phyloP scores from a whole-genome alignment of 2,113 vertebrate genomes.

The Lethenteron reissneri region DNA sequence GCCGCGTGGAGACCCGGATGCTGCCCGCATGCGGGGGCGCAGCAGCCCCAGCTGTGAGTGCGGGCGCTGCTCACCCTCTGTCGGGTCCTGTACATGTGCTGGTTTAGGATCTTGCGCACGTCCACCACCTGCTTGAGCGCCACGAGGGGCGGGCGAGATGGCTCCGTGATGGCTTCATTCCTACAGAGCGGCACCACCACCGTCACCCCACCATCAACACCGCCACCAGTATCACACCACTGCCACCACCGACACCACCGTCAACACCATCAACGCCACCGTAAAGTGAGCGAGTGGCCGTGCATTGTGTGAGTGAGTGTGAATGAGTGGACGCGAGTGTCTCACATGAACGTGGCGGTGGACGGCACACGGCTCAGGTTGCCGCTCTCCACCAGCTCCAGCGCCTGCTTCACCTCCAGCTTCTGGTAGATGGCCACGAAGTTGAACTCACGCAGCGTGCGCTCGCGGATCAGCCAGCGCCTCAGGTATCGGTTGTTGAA shows the following conservation, averaged over 20 bases:
- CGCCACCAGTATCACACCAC: background rate
- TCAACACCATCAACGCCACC: background rate
- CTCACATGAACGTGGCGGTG: constrained; percentile 17
- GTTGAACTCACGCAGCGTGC: constrained; percentile 32
- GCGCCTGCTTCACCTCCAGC: constrained; percentile 34
- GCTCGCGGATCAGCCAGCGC: constrained; percentile 37
- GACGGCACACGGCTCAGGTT: constrained; percentile 14
- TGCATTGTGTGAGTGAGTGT: background rate
- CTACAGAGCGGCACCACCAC: background rate
- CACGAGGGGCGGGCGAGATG: too few species aligned
- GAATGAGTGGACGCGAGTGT: background rate
- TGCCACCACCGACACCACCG: background rate
- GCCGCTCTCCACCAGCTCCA: constrained; percentile 24
- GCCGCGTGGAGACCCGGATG: too few species aligned
- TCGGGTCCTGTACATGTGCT: too few species aligned
- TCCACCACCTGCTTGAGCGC: too few species aligned
- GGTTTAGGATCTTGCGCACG: too few species aligned
- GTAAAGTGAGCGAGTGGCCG: background rate
- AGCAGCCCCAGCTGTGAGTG: too few species aligned
- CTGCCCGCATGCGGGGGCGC: too few species aligned
- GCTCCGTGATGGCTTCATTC: too few species aligned
- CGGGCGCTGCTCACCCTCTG: too few species aligned
- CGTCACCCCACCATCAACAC: background rate
- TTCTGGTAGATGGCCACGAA: constrained; percentile 49
- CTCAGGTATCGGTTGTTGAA: constrained; percentile 46